Evolutionary conservation across 2,113 vertebrate genomes (phyloP), one percentile per base, ranked within the genome.

Genomic region (Tautogolabrus adspersus): DNA sequence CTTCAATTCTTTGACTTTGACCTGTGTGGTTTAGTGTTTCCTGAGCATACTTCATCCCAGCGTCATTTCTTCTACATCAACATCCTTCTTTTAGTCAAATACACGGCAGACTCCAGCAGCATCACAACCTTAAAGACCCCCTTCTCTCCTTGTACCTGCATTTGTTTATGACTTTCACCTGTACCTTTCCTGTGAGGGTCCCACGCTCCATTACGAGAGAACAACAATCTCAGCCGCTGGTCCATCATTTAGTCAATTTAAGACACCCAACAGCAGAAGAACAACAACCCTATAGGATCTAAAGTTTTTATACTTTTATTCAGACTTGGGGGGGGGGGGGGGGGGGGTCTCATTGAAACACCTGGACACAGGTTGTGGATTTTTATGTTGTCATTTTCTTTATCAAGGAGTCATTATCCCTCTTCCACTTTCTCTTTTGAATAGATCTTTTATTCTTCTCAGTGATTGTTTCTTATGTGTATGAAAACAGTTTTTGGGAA

Each of bases 131-230:
- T 65, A 19, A 71, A 80, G 72, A 78, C 64, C 73, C 40, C 82
- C 68, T 74, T 78, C 79, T 85, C 73, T 60, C 65, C 40, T 61
- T 42, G 30, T 68, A 66, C 67, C 66, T 69, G 37, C 77, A 58
- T 84, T 82, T 88, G 87, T 93, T 92, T 87, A 85, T 83, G 75
- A 92, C 88, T 93, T 93, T 91, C 84, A 91, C 93, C 90, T 91
- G 92, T 78, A 77, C 60, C 11, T 82, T 87, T 85, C 82, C 86
- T 86, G 87, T 85, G 87, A 86, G 92, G 93, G 91, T 88, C 86
- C 90, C 86, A 67, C 66, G 93, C 90, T 92, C 83, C 93, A 92
- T 93, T 94, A 90, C 92, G 78, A 76, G 56, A 91, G 55, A 85
- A 91, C 78, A 91, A 79, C 82, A 6, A 54, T 81, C 72, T 62